Conservation (phyloP, 2,888 invertebrate species). For the Xanthia icteritia region DNA sequence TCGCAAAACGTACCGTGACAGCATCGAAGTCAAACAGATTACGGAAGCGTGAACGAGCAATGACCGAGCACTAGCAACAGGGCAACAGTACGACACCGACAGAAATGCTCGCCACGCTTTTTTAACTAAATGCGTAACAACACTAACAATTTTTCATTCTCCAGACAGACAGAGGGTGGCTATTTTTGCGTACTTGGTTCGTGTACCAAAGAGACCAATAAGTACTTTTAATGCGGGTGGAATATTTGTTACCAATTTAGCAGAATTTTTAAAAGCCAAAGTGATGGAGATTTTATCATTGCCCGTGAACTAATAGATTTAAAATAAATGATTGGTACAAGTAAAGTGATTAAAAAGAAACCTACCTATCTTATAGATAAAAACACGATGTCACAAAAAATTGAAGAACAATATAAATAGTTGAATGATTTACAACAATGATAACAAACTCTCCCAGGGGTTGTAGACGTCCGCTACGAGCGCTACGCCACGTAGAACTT, state of each 20-base stretch:
- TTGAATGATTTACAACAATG: slow-evolving; percentile 1
- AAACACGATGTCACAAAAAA: neutral
- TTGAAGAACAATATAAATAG: too few species aligned
- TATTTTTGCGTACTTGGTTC: slow-evolving; percentile 34
- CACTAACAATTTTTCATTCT: slow-evolving; percentile 7
- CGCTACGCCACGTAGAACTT: slow-evolving; percentile 41
- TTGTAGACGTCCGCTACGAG: slow-evolving; percentile 31
- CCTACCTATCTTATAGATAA: neutral
- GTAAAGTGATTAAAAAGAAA: neutral
- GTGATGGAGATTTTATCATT: neutral
- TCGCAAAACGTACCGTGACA: slow-evolving; percentile 58
- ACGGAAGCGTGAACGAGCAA: slow-evolving; percentile 53
- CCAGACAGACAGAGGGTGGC: slow-evolving; percentile 32
- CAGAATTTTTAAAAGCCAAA: neutral
- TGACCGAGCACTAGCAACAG: slow-evolving; percentile 46
- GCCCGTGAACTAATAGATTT: neutral
- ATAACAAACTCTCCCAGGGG: neutral
- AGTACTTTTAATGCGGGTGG: slow-evolving; percentile 4
- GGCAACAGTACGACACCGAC: slow-evolving; percentile 47
- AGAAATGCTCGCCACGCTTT: slow-evolving; percentile 36
- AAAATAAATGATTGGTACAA: neutral
- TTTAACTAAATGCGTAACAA: slow-evolving; percentile 25
- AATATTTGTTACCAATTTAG: neutral
- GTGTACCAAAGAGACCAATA: slow-evolving; percentile 13
- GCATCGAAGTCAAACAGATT: slow-evolving; percentile 50